A percentile compares a stretch with the other conserved stretches of the same genome.
These are phyloP conservation scores for Lepidothrix coronata DNA, from an alignment of 2,113 vertebrate genomes.

Conservation along the genomic window DNA sequence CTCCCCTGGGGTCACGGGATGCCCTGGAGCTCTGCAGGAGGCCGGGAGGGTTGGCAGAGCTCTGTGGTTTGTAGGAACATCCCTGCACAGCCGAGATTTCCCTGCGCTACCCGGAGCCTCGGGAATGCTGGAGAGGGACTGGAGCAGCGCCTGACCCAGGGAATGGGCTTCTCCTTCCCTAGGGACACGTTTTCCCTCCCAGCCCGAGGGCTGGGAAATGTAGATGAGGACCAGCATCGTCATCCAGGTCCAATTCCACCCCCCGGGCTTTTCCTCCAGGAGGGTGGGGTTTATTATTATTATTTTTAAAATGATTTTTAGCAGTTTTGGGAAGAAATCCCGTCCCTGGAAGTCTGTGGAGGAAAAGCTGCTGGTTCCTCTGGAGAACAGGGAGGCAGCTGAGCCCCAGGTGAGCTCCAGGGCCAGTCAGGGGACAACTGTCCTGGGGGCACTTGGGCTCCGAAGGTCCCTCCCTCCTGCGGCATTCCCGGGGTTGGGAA, in stretches of 20 bases:
- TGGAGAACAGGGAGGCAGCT: not conserved
- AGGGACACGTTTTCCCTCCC: not conserved
- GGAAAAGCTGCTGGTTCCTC: not conserved
- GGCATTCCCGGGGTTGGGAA: not conserved
- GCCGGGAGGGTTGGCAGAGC: not conserved
- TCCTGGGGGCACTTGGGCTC: not conserved
- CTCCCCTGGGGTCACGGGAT: not conserved
- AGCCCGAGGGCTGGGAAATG: accelerated
- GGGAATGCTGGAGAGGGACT: not conserved
- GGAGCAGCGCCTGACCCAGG: accelerated
- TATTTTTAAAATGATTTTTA: not conserved
- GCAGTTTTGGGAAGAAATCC: not conserved
- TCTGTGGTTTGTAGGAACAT: not conserved
- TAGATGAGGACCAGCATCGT: not conserved
- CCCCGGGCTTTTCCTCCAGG: not conserved
- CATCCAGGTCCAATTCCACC: not conserved
- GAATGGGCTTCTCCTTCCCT: not conserved
- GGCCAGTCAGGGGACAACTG: not conserved
- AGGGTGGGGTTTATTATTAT: not conserved
- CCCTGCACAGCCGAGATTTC: not conserved
- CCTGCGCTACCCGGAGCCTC: not conserved
- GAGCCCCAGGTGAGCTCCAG: not conserved
- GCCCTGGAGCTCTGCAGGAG: not conserved
- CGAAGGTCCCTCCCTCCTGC: not conserved
- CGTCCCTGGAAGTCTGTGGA: not conserved